Evolutionary conservation across 2,113 vertebrate genomes (phyloP), one percentile per base, ranked within the genome.

Genomic region (Mola mola): DNA sequence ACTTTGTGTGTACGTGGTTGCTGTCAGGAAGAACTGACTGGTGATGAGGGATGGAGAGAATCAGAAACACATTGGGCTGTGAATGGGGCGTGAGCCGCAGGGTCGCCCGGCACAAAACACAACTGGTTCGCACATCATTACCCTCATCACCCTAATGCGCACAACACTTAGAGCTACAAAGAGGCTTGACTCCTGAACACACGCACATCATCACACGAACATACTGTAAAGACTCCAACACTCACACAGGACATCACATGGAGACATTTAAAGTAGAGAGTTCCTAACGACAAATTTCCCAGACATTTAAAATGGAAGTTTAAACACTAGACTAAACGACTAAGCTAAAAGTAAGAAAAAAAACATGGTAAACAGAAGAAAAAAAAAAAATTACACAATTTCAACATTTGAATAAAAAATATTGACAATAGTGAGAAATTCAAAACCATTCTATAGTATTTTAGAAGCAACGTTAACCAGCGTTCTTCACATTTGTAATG

Each of bases 71-170:
- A 89, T 90, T 83, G 89, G 71, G 77, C 67, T 77, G 85, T 75
- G 89, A 87, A 90, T 86, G 83, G 83, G 85, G 74, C 77, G 66
- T 72, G 81, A 91, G 86, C 83, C 84, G 81, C 81, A 82, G 87
- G 89, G 88, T 91, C 84, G 86, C 82, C 85, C 83, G 77, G 78
- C 84, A 83, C 73, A 74, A 83, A 89, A 87, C 75, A 78, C 77
- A 85, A 82, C 75, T 74, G 78, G 84, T 85, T 86, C 79, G 87
- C 87, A 91, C 81, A 85, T 90, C 90, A 91, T 92, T 92, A 92
- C 87, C 87, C 82, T 90, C 90, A 89, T 88, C 86, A 79, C 79
- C 65, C 84, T 92, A 92, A 92, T 89, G 88, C 63, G 80, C 77
- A 80, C 81, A 84, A 80, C 86, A 88, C 87, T 89, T 90, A 86